Evolutionary conservation across 2,888 invertebrate genomes (phyloP), one percentile per base, ranked within the genome.

Genomic region (Marronus borbonicus): DNA sequence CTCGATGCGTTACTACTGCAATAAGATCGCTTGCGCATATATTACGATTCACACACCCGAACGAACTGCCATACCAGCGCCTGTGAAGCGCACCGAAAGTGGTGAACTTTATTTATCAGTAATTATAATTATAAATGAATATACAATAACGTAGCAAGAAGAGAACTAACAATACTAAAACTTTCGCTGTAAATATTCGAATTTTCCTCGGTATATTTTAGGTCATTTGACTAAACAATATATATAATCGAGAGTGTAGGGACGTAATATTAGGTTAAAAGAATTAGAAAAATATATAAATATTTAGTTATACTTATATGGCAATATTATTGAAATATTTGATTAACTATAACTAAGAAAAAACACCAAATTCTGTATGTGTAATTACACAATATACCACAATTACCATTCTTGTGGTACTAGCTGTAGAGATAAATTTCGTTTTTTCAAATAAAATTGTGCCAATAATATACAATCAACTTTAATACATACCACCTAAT

Each of bases 401-500:
- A 36, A 36, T 36, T 36, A 36, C 31, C 31, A 36, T 36, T 36
- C 5, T 36, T 5, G 31, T 36, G 31, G 31, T 36, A 44, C 8
- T 44, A 12, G 8, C 44, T 24, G 24, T 28, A 28, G 62, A 44
- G 12, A 4, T 20, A 20, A 2, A 17, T 58, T 20, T 17, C 31
- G 31, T 20, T 58, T 44, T 66, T 39, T 24, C 39, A 17, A 66
- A n/a, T 20, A 66, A 66, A 39, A 66, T 66, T 66, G 65, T 66
- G 65, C 65, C 65, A 66, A 66, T 66, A 66, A 17, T 66, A 17
- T 66, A 66, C 65, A 66, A 66, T 66, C 65, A 66, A 12, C 24
- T 44, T 1, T 44, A 44, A 44, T 12, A 44, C 31, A 7, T 36
- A 36, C 31, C 5, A 36, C 31, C 31, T 36, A 36, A 36, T 36